Conservation (phyloP, 2,113 vertebrate species). For the Riparia riparia region DNA sequence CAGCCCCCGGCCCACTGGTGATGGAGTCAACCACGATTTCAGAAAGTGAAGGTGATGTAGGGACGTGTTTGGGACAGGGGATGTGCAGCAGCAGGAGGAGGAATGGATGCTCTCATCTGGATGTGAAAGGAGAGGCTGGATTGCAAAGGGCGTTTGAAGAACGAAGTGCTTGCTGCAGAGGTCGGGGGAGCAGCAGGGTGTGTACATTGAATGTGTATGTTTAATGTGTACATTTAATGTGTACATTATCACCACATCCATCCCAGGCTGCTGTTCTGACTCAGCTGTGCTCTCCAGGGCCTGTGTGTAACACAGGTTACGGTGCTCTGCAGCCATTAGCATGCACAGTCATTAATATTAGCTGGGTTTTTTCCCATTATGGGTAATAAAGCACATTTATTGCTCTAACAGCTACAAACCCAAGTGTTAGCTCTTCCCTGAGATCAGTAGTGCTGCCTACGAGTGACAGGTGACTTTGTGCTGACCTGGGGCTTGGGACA, state of each 20-base stretch:
- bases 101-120: neutral
- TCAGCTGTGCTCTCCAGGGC: neutral
- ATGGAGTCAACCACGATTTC: rapidly evolving
- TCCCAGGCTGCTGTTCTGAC: neutral
- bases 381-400: neutral
- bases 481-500: neutral
- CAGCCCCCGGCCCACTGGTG: rapidly evolving
- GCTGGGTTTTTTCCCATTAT: neutral
- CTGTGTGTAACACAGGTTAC: neutral
- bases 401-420: neutral
- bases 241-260: neutral
- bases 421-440: neutral
- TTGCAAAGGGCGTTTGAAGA: neutral
- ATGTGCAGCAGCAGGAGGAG: neutral
- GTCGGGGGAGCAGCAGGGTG: neutral
- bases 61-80: no score
- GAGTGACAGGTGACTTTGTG: neutral
- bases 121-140: neutral
- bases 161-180: rapidly evolving
- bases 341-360: neutral
- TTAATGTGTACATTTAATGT: neutral
- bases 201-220: neutral
- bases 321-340: neutral
- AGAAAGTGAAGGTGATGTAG: neutral
- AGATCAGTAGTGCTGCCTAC: neutral